phyloP scores from a whole-genome alignment of 2,888 invertebrate species.

The Leptinotarsa juncta region DNA sequence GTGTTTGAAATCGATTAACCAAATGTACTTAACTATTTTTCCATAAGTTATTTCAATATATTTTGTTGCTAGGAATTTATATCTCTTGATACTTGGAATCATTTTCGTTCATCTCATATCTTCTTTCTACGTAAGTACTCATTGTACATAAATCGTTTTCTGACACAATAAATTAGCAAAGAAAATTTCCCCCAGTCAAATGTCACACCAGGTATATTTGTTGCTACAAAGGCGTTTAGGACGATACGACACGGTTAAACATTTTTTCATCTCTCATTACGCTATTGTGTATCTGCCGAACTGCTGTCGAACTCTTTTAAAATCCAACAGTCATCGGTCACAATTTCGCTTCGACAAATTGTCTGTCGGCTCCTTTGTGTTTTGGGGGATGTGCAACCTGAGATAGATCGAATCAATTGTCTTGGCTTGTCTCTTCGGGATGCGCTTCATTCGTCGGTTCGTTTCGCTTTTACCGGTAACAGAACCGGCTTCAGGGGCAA shows the following conservation, averaged over 20 bases:
- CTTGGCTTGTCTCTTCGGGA: constrained; percentile 31
- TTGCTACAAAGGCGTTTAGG: constrained; percentile 2
- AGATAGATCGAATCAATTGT: constrained; percentile 34
- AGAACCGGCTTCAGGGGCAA: neutral
- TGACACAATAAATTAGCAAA: neutral
- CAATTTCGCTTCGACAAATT: constrained; percentile 29
- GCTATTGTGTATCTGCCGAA: neutral
- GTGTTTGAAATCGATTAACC: no score
- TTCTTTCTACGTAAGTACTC: neutral
- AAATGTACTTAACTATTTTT: no score
- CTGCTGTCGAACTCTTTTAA: constrained; percentile 4
- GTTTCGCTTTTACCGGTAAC: constrained; percentile 27
- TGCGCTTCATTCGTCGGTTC: constrained; percentile 32
- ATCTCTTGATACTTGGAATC: no score
- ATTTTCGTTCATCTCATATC: no score
- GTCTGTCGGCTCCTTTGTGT: constrained; percentile 24
- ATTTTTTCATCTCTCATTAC: neutral
- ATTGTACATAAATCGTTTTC: neutral
- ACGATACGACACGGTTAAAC: neutral
- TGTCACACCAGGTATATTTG: constrained; percentile 4
- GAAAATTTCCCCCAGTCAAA: neutral
- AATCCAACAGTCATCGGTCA: neutral
- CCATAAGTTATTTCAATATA: no score
- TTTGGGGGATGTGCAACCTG: constrained; percentile 24
- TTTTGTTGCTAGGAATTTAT: no score